phyloP scores from a whole-genome alignment of 2,888 invertebrate species.

The Spicauda simplicius region DNA sequence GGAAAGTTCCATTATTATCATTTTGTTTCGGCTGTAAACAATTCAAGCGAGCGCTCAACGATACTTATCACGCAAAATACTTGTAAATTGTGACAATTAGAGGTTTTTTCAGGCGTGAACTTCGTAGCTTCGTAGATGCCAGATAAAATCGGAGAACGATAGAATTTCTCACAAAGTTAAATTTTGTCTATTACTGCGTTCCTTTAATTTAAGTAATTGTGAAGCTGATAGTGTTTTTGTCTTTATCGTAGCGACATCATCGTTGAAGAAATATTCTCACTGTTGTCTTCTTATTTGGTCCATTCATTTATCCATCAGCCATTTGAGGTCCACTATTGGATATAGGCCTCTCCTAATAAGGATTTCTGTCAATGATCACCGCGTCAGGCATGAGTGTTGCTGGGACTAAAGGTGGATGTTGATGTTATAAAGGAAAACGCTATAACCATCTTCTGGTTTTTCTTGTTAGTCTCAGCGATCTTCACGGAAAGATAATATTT shows the following conservation, averaged over 20 bases:
- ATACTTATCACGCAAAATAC: constrained; percentile 31
- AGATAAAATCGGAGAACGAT: constrained; percentile 9
- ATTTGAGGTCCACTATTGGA: no score
- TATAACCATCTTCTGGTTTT: no score
- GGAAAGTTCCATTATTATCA: constrained; percentile 59
- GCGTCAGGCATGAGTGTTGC: no score
- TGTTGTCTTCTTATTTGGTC: no score
- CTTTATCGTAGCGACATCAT: neutral
- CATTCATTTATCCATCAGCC: no score
- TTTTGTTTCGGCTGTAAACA: constrained; percentile 45
- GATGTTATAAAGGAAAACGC: no score
- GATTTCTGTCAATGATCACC: no score
- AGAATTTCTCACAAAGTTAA: neutral
- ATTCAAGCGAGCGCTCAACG: constrained; percentile 24
- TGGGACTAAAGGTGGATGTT: no score
- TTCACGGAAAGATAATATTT: no score
- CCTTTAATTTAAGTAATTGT: neutral
- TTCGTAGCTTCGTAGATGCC: constrained; percentile 4
- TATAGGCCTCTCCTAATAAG: no score
- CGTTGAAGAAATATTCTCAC: no score
- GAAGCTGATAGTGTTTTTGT: neutral
- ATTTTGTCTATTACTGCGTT: neutral
- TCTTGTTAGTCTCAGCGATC: no score
- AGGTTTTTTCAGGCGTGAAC: constrained; percentile 24
- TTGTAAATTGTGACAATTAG: constrained; percentile 32